Evolutionary conservation across 2,113 vertebrate species (phyloP), one percentile per base, ranked within the genome.

Genomic region (Calyptommatus sinebrachiatus): DNA sequence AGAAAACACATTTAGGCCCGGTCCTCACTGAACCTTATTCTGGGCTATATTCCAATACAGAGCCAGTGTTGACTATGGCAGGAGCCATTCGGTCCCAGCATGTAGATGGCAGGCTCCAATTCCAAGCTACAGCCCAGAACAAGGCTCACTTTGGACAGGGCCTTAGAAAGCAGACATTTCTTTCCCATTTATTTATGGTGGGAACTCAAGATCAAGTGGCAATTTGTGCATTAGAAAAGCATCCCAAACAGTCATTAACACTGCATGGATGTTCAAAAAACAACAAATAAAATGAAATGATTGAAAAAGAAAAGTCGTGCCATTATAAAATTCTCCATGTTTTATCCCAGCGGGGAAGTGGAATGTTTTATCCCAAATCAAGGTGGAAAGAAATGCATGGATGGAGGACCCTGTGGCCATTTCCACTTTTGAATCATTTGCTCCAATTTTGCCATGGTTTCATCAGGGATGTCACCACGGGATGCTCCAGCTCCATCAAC

Each of bases 181-280:
- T 2, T 80, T 84, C 83, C 0, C 0, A 77, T 80, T 9, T 7
- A 73, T 78, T 65, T 83, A 82, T 67, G 85, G 76, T 66, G 80
- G 76, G 76, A 87, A 22, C 65, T 71, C 63, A 60, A 45, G 63
- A n/a, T 73, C 71, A 77, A 41, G 7, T 67, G 84, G 53, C 82
- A 71, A 65, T 71, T 31, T 46, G 73, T 85, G 85, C 73, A 84
- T 88, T 85, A 78, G 74, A 82, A 86, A 90, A 67, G 78, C 87
- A 83, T 88, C 87, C 66, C 78, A 61, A 85, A 67, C 69, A 74
- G 73, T 20, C 78, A 83, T 73, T 77, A 77, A 73, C 60, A 71
- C 12, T 79, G 75, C 21, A 45, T 61, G 18, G 2, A 26, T 2
- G 60, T 81, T 81, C 11, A 71, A 57, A 57, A 57, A 14, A 9